phyloP scores from a whole-genome alignment of 2,888 invertebrate genomes.

The Drosophila mayaguana region DNA sequence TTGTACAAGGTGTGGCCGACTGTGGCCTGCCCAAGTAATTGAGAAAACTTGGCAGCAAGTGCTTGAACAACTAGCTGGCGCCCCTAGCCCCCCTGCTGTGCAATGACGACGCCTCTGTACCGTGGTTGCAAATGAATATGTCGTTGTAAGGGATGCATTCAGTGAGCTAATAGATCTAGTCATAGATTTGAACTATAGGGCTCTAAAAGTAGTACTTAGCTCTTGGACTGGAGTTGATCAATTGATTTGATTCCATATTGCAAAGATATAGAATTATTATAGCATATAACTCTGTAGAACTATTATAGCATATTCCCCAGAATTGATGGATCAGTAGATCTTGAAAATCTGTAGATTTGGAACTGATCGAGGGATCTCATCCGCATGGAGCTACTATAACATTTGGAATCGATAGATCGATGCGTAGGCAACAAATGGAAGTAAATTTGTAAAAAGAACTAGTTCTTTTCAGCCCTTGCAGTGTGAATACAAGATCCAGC shows the following conservation, averaged over 20 bases:
- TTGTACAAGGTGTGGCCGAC: slow-evolving; percentile 27
- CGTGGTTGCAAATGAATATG: background rate
- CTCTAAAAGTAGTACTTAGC: background rate
- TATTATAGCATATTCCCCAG: background rate
- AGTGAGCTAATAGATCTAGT: background rate
- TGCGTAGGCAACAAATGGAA: background rate
- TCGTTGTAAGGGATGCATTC: background rate
- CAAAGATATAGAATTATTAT: too few relatives aligned
- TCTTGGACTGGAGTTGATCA: background rate
- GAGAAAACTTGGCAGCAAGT: slow-evolving; percentile 74
- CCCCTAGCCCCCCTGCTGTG: background rate
- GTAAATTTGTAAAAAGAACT: background rate
- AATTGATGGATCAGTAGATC: background rate
- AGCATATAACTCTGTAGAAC: background rate
- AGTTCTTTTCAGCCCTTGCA: too few relatives aligned
- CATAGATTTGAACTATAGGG: background rate
- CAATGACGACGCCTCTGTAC: slow-evolving; percentile 10
- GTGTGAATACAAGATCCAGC: too few relatives aligned
- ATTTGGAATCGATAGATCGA: too few relatives aligned
- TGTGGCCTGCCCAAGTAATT: slow-evolving; percentile 63
- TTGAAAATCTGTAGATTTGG: background rate
- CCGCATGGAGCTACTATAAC: background rate
- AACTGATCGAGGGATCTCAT: background rate
- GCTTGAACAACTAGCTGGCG: slow-evolving; percentile 16
- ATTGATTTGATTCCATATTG: too few relatives aligned